A percentile compares a stretch with the other conserved stretches of the same genome.
These are phyloP conservation scores for Temnopleurus reevesii DNA, from an alignment of 53 echinoderm and acorn worm genomes.

Conservation along the genomic window DNA sequence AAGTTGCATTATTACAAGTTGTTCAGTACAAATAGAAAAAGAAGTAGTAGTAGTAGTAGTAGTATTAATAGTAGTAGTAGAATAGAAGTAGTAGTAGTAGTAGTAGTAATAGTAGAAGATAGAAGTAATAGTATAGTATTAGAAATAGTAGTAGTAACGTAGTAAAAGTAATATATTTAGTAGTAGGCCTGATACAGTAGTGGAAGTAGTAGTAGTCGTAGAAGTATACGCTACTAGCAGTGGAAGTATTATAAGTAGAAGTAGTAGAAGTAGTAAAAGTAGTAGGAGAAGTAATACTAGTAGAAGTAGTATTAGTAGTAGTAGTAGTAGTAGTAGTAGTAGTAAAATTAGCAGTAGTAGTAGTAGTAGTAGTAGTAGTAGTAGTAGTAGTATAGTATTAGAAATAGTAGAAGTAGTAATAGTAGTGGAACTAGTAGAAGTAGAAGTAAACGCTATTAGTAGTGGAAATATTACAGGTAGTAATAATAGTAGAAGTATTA, in stretches of 20 bases:
- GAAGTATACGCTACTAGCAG: not conserved
- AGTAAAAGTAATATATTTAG: too few relatives aligned
- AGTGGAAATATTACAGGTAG: not conserved
- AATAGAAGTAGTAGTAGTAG: too few relatives aligned
- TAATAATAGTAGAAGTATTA: conserved; percentile 6
- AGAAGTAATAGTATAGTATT: too few relatives aligned
- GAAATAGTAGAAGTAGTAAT: conserved; percentile 31
- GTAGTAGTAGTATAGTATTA: conserved; percentile 43
- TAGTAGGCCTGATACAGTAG: not conserved
- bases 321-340: not conserved
- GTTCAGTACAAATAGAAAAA: too few relatives aligned
- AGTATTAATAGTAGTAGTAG: too few relatives aligned
- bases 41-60: too few relatives aligned
- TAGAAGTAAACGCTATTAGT: not conserved
- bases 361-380: conserved; percentile 41
- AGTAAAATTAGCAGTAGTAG: not conserved
- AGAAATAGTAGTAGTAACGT: too few relatives aligned
- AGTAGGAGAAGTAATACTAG: not conserved
- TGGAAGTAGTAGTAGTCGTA: too few relatives aligned
- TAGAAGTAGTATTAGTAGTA: not conserved
- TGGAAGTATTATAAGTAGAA: not conserved
- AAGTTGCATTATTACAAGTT: too few relatives aligned
- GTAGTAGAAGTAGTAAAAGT: too few relatives aligned
- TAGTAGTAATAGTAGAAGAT: too few relatives aligned
- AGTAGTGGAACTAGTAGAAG: not conserved